Percentiles rank a stretch among this genome's conserved stretches.
Evolutionary conservation across 2,888 invertebrate species (phyloP).

Genomic region (Temnothorax ravouxi): DNA sequence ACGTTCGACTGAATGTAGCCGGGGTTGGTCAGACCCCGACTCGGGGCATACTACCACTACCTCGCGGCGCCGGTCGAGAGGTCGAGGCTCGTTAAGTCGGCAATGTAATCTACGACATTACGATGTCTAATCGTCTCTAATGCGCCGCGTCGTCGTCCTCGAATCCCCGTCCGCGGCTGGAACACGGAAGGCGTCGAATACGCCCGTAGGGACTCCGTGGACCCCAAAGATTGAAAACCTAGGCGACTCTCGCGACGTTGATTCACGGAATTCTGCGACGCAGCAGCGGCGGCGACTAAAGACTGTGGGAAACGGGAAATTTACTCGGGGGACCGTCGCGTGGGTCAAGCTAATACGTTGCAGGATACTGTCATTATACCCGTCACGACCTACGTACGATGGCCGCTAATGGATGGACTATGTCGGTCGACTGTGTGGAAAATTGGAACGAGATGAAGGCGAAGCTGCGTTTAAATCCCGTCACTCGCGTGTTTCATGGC

Average conservation of each 20-base stretch:
- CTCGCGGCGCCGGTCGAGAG: conserved; percentile 29
- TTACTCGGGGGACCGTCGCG: background rate
- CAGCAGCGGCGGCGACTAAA: background rate
- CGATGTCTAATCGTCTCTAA: conserved; percentile 57
- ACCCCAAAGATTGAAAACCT: conserved; percentile 42
- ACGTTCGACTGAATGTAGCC: conserved; percentile 15
- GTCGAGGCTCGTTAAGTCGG: conserved; percentile 54
- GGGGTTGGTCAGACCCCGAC: conserved; percentile 36
- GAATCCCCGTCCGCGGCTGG: conserved; percentile 32
- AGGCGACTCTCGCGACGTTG: conserved; percentile 14
- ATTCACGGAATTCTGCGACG: conserved; percentile 34
- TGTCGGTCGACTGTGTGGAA: conserved; percentile 15
- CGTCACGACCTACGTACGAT: background rate
- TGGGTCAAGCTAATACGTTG: conserved; percentile 39
- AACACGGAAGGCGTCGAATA: conserved; percentile 50
- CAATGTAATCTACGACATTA: conserved; percentile 55
- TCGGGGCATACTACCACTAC: conserved; percentile 51
- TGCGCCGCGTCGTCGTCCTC: conserved; percentile 43
- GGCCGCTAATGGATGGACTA: conserved; percentile 29
- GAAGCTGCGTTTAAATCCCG: background rate
- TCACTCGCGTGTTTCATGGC: background rate
- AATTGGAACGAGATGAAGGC: conserved; percentile 15
- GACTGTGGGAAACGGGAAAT: conserved; percentile 58
- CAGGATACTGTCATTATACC: conserved; percentile 33
- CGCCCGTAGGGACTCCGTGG: conserved; percentile 28